Conservation (phyloP, 2,888 invertebrate species). For the Dasysyrphus albostriatus region DNA sequence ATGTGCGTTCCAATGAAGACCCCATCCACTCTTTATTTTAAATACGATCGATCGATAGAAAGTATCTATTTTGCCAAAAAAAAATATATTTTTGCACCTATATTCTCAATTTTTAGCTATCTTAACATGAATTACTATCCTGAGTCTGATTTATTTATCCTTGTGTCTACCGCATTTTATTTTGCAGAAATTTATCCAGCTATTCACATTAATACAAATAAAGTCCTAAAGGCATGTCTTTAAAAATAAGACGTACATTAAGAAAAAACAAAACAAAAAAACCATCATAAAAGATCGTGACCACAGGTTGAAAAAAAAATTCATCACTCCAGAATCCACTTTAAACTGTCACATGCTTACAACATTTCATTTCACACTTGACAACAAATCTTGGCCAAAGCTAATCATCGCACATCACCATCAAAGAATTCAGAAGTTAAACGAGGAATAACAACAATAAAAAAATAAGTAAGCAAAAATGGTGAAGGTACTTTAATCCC, state of each 20-base stretch:
- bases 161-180: no score
- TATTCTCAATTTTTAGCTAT: no score
- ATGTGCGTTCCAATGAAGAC: no score
- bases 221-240: neutral
- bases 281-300: neutral
- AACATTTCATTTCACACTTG: conserved; percentile 67
- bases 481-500: conserved; percentile 28
- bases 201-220: no score
- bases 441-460: conserved; percentile 8
- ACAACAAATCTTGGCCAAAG: conserved; percentile 50
- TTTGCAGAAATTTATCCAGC: no score
- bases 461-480: neutral
- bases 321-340: conserved; percentile 37
- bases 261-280: neutral
- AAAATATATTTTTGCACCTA: no score
- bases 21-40: no score
- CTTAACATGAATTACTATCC: no score
- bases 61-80: no score
- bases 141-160: no score
- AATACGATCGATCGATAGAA: no score
- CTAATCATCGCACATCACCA: conserved; percentile 4
- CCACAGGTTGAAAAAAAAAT: neutral
- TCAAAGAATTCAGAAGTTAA: conserved; percentile 13
- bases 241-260: neutral
- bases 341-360: conserved; percentile 67